Evolutionary conservation across 2,113 vertebrate genomes (phyloP), one percentile per base, ranked within the genome.

Genomic region (Hyperopisus bebe): DNA sequence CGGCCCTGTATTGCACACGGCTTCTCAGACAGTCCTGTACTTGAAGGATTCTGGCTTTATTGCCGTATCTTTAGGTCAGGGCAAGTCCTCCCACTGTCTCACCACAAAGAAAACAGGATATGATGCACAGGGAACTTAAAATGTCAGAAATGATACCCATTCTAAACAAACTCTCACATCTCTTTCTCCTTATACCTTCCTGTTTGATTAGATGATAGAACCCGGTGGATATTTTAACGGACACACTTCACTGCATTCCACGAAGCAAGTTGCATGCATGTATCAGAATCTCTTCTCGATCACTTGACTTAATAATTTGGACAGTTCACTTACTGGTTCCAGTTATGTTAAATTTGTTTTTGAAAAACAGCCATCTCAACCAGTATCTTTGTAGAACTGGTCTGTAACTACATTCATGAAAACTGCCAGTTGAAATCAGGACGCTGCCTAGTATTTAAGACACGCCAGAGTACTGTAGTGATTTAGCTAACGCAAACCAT

Each of bases 401-500:
- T 84, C 85, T 55, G 47, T 15, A 50, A 53, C 27, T 13, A 53
- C 50, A 31, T 35, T 87, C 85, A 53, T 11, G 50, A 53, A 86
- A 53, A 86, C 4, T 86, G 48, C 44, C 84, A 86, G 44, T n/a
- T 51, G 44, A 86, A 87, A 87, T 87, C 31, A n/a, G n/a, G 13
- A 51, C 17, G 85, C 27, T 55, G 11, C 7, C 48, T 53, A n/a
- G 46, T 27, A 39, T 55, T 55, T 51, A 87, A 55, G 50, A 87
- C 85, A 87, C 31, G 47, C 85, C 31, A 87, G 50, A 55, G 85
- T 27, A 9, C 50, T 53, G 48, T 53, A 87, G 50, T 27, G 50
- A 87, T 87, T 87, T 87, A 53, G 13, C 7, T 87, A 87, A 87
- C 27, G 1, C 48, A 53, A 87, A 87, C 50, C 85, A 87, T 55